Evolutionary conservation across 2,888 invertebrate species (phyloP).

Genomic region (Rosalia funebris): DNA sequence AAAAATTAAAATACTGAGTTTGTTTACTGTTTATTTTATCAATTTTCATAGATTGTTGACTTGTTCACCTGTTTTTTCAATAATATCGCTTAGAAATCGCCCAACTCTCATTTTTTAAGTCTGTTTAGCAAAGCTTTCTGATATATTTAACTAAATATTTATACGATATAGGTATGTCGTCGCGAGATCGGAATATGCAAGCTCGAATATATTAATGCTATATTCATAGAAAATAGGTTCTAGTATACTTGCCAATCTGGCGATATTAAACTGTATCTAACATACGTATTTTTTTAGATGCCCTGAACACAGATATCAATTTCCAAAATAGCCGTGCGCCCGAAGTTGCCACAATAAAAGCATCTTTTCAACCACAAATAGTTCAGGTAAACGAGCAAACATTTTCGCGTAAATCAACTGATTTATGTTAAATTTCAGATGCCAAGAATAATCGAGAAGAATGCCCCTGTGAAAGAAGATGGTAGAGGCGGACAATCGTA

Average conservation of each 20-base stretch:
- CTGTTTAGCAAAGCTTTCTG: constrained; percentile 11
- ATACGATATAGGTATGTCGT: no score
- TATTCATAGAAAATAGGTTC: no score
- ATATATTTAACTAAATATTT: no score
- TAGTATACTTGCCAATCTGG: no score
- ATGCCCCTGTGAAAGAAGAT: constrained; percentile 24
- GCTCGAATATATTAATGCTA: no score
- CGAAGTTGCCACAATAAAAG: constrained; percentile 11
- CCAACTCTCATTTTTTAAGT: constrained; percentile 20
- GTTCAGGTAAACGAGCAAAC: constrained; percentile 30
- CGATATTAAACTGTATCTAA: no score
- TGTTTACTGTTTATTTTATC: constrained; percentile 28
- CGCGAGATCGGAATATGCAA: no score
- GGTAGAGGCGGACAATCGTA: constrained; percentile 35
- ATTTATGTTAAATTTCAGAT: constrained; percentile 19
- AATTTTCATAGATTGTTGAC: constrained; percentile 41
- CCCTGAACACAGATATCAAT: constrained; percentile 18
- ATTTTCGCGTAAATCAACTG: no score
- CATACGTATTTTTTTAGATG: constrained; percentile 19
- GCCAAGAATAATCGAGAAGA: constrained; percentile 33
- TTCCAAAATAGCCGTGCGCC: constrained; percentile 15
- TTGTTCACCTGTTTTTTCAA: constrained; percentile 47
- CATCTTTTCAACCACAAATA: constrained; percentile 16
- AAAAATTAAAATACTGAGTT: constrained; percentile 9
- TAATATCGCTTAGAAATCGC: constrained; percentile 36